A percentile compares a stretch with the other conserved stretches of the same genome.
These are phyloP conservation scores for Autographa gamma DNA, from an alignment of 2,888 invertebrate genomes.

Conservation along the genomic window DNA sequence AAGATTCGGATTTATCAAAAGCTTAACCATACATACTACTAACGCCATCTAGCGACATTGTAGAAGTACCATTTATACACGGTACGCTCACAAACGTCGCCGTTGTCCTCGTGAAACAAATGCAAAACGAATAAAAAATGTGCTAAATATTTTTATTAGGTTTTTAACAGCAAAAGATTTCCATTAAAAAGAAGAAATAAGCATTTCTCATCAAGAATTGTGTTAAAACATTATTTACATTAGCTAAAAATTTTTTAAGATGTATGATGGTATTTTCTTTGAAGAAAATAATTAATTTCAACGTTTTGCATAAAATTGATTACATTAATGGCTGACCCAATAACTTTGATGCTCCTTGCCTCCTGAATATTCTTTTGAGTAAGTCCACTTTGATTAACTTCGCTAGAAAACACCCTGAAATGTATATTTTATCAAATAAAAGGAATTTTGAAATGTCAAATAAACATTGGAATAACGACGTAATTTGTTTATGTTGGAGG, in stretches of 20 bases:
- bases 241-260: slow-evolving; percentile 4
- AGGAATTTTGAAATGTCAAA: slow-evolving; percentile 31
- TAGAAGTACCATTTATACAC: too few relatives aligned
- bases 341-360: slow-evolving; percentile 54
- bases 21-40: too few relatives aligned
- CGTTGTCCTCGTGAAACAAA: too few relatives aligned
- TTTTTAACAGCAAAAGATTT: background rate
- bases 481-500: slow-evolving; percentile 33
- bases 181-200: background rate
- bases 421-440: slow-evolving; percentile 44
- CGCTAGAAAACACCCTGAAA: slow-evolving; percentile 43
- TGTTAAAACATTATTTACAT: slow-evolving; percentile 4
- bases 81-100: too few relatives aligned
- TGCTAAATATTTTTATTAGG: background rate
- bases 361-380: slow-evolving; percentile 71
- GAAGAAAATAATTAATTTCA: slow-evolving; percentile 56
- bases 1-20: too few relatives aligned
- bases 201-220: slow-evolving; percentile 6
- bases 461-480: slow-evolving; percentile 29
- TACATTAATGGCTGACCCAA: slow-evolving; percentile 69
- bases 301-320: slow-evolving; percentile 79
- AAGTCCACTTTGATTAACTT: slow-evolving; percentile 67
- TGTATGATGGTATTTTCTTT: slow-evolving; percentile 11
- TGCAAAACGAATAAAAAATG: background rate
- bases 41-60: too few relatives aligned